These are phyloP conservation scores for Aplidium turbinatum DNA, from an alignment of 23 tunicate species.

Conservation along the genomic window DNA sequence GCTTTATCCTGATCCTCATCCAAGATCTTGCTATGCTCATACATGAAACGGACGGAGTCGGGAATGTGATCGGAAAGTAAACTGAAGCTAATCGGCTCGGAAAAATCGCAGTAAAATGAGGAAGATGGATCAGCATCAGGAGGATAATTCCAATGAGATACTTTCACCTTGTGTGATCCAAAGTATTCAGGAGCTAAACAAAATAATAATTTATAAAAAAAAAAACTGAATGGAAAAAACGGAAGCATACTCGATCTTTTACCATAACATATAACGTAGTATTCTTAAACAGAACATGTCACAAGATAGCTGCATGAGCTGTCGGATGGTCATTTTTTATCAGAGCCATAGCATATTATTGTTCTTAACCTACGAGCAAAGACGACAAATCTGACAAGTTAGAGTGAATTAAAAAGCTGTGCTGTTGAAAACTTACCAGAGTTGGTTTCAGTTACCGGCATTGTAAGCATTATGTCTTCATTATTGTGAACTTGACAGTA, in stretches of 20 bases:
- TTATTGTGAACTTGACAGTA: constrained; percentile 78
- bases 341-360: too few species aligned
- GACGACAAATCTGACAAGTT: too few species aligned
- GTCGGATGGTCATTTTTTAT: too few species aligned
- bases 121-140: constrained; percentile 29
- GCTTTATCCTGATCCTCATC: too few species aligned
- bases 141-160: constrained; percentile 83
- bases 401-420: not conserved
- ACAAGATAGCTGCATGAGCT: too few species aligned
- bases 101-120: constrained; percentile 63
- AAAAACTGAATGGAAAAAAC: not conserved
- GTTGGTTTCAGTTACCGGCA: constrained; percentile 51
- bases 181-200: constrained; percentile 67
- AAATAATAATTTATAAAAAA: not conserved
- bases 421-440: not conserved
- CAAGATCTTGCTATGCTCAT: constrained; percentile 31
- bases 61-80: constrained; percentile 58
- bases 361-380: too few species aligned
- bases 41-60: constrained; percentile 38
- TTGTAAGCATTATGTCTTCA: constrained; percentile 71
- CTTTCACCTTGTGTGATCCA: constrained; percentile 73
- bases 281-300: too few species aligned
- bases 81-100: constrained; percentile 54
- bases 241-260: not conserved
- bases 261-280: too few species aligned